Evolutionary conservation across 2,797 vertebrate species (phyloP).

Genomic region (Rhinella marina): DNA sequence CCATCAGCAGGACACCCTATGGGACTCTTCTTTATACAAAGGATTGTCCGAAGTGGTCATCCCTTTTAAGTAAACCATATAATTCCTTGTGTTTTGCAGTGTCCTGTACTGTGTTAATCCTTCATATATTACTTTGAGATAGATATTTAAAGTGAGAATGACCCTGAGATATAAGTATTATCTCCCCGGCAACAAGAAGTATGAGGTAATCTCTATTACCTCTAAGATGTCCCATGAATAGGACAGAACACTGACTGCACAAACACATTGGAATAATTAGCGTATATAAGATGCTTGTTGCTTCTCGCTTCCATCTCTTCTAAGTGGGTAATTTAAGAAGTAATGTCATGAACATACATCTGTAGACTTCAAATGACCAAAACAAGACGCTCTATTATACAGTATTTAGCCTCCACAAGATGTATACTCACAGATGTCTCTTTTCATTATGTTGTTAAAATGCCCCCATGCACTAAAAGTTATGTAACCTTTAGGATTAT

Average conservation of each 20-base stretch:
- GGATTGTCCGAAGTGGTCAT: background rate
- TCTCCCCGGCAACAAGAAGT: conserved; percentile 44
- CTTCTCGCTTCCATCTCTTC: background rate
- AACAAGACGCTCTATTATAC: background rate
- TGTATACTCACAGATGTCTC: background rate
- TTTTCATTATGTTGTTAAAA: background rate
- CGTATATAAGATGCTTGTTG: background rate
- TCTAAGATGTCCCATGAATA: background rate
- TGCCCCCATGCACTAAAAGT: background rate
- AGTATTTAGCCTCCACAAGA: background rate
- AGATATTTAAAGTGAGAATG: conserved; percentile 2
- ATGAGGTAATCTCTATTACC: conserved; percentile 22
- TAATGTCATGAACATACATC: background rate
- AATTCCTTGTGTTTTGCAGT: background rate
- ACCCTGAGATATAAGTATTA: conserved; percentile 44
- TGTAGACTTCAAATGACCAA: background rate
- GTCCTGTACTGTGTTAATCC: background rate
- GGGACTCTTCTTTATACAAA: background rate
- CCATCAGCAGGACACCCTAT: background rate
- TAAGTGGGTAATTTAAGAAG: background rate
- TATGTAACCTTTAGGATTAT: background rate
- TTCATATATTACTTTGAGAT: background rate
- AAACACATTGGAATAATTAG: conserved; percentile 7
- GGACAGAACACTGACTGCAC: conserved; percentile 4
- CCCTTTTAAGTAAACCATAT: background rate